phyloP scores from a whole-genome alignment of 1,140 invertebrate genomes.

The Zaprionus ghesquierei region DNA sequence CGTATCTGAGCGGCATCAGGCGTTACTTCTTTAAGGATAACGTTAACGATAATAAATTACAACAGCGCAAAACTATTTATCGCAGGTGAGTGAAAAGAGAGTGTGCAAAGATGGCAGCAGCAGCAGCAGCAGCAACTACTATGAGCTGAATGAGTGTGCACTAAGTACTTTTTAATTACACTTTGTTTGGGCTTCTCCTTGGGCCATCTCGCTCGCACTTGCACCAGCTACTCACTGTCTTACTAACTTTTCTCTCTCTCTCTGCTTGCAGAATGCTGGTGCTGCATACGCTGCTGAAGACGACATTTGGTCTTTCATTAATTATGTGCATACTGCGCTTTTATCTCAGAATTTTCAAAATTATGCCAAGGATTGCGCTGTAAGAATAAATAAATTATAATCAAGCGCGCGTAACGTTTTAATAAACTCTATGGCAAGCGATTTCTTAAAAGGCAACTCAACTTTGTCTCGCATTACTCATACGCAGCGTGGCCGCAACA shows the following conservation, averaged over 20 bases:
- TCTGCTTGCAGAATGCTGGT: conserved; percentile 57
- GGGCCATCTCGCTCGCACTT: neutral
- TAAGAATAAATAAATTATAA: conserved; percentile 65
- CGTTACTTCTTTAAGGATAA: conserved; percentile 85
- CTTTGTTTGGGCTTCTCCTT: conserved; percentile 60
- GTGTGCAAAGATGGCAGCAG: neutral
- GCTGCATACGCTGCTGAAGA: conserved; percentile 76
- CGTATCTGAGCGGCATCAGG: conserved; percentile 85
- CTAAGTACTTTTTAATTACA: conserved; percentile 82
- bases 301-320: conserved; percentile 78
- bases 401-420: conserved; percentile 47
- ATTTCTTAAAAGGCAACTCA: conserved; percentile 45
- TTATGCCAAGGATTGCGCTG: conserved; percentile 73
- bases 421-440: conserved; percentile 56
- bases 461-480: conserved; percentile 65
- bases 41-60: conserved; percentile 77
- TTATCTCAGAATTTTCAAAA: conserved; percentile 76
- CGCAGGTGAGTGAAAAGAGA: conserved; percentile 68
- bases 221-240: neutral
- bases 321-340: conserved; percentile 80
- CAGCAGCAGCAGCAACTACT: neutral
- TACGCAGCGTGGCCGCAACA: conserved; percentile 51
- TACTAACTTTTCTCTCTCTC: conserved; percentile 12
- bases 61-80: conserved; percentile 81
- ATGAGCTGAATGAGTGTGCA: conserved; percentile 11